These are phyloP conservation scores for Carassius gibelio DNA, from an alignment of 2,113 vertebrate genomes.

Conservation along the genomic window DNA sequence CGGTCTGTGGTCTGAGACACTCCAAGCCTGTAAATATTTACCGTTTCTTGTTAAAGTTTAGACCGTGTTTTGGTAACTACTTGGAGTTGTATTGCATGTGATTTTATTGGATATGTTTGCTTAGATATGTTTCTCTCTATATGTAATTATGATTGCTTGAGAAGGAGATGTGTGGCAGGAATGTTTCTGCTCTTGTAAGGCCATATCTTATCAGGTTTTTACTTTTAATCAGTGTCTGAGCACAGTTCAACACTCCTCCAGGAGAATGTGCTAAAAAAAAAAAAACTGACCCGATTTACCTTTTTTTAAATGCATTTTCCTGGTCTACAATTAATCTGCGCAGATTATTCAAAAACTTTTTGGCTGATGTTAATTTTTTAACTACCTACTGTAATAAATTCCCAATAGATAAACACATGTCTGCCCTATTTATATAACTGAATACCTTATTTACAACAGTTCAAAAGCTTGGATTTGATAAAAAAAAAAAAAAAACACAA, in stretches of 20 bases:
- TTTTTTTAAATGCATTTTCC: not conserved
- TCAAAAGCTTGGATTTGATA: too few species aligned
- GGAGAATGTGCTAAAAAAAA: not conserved
- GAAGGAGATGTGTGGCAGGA: constrained; percentile 4
- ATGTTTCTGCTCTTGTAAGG: not conserved
- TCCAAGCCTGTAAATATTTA: constrained; percentile 73
- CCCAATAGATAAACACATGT: not conserved
- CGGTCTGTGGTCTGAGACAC: constrained; percentile 63
- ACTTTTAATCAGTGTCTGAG: too few species aligned
- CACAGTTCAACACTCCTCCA: not conserved
- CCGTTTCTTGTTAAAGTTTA: constrained; percentile 67
- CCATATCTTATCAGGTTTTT: not conserved
- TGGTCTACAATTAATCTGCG: not conserved
- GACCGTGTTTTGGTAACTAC: constrained; percentile 54
- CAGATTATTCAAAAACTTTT: not conserved
- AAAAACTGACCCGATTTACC: not conserved
- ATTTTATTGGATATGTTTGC: constrained; percentile 8
- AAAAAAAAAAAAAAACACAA: too few species aligned
- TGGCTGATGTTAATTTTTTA: not conserved
- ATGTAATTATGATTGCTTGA: constrained; percentile 25
- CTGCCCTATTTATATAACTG: not conserved
- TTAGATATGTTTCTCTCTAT: constrained; percentile 23
- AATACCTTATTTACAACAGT: too few species aligned
- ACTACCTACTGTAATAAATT: not conserved
- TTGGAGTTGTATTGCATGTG: constrained; percentile 11